These are phyloP conservation scores for Phania funesta DNA, from an alignment of 2,888 invertebrate species.

Conservation along the genomic window DNA sequence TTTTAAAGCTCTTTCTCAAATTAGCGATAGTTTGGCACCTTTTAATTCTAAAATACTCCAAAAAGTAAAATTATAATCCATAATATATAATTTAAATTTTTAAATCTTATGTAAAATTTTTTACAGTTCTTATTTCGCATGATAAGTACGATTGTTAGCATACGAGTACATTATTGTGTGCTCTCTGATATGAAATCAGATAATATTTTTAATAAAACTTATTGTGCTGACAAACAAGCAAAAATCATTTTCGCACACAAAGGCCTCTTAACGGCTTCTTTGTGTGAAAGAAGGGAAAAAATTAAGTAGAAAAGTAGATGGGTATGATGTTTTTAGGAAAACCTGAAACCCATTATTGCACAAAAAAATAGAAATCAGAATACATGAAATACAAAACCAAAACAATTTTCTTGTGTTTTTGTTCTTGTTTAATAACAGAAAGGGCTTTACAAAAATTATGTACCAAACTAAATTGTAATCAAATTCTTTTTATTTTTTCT, in stretches of 20 bases:
- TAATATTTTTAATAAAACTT: constrained; percentile 12
- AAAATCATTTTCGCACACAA: constrained; percentile 41
- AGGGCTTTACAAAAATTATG: constrained; percentile 17
- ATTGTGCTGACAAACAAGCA: background rate
- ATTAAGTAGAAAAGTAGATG: background rate
- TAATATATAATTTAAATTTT: background rate
- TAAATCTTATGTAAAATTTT: background rate
- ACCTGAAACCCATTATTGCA: constrained; percentile 29
- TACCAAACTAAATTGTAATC: constrained; percentile 29
- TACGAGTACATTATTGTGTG: constrained; percentile 19
- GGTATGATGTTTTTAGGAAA: background rate
- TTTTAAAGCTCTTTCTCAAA: no score
- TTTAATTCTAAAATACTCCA: no score
- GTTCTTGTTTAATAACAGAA: constrained; percentile 7
- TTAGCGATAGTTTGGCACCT: no score
- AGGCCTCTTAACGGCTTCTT: constrained; percentile 36
- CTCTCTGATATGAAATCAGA: constrained; percentile 32
- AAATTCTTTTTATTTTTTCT: constrained; percentile 5
- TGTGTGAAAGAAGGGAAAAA: background rate
- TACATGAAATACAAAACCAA: background rate
- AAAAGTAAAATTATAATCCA: background rate
- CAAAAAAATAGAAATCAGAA: constrained; percentile 5
- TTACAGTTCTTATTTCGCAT: background rate
- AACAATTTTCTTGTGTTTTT: constrained; percentile 12
- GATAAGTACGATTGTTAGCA: constrained; percentile 24